Evolutionary conservation across 2,113 vertebrate genomes (phyloP).

Genomic region (Calypte anna): DNA sequence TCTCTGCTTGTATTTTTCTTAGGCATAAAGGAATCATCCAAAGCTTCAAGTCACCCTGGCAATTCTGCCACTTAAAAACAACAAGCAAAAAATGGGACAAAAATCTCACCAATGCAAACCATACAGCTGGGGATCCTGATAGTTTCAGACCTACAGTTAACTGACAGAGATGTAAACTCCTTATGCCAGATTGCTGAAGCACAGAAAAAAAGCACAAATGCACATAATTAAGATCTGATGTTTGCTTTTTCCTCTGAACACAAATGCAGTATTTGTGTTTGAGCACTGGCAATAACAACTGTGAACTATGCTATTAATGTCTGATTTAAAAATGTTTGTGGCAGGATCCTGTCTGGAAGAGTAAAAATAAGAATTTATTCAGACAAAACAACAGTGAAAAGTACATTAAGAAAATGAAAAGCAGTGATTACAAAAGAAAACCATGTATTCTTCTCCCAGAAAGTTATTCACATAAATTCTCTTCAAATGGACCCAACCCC

Average conservation of each 20-base stretch:
- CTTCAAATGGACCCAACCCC: conserved; percentile 41
- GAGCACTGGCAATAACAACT: conserved; percentile 75
- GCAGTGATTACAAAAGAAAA: conserved; percentile 47
- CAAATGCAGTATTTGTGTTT: conserved; percentile 78
- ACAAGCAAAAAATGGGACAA: neutral
- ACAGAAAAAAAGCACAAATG: conserved; percentile 64
- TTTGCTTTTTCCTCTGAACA: conserved; percentile 72
- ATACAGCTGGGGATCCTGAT: conserved; percentile 46
- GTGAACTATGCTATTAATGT: conserved; percentile 78
- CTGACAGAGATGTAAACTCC: conserved; percentile 68
- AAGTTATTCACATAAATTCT: conserved; percentile 46
- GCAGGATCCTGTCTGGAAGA: conserved; percentile 72
- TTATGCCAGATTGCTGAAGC: conserved; percentile 74
- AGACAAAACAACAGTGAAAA: conserved; percentile 76
- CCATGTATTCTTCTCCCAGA: conserved; percentile 24
- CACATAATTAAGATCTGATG: conserved; percentile 79
- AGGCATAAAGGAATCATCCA: conserved; percentile 20
- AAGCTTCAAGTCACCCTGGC: conserved; percentile 45
- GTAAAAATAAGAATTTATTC: conserved; percentile 72
- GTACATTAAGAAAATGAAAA: conserved; percentile 67
- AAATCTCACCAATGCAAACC: neutral
- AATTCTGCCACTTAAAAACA: neutral
- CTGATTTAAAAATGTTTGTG: conserved; percentile 75
- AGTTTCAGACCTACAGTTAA: conserved; percentile 66
- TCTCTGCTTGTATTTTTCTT: neutral